phyloP scores from a whole-genome alignment of 2,888 invertebrate genomes.

The Meiosimyza platycephala region DNA sequence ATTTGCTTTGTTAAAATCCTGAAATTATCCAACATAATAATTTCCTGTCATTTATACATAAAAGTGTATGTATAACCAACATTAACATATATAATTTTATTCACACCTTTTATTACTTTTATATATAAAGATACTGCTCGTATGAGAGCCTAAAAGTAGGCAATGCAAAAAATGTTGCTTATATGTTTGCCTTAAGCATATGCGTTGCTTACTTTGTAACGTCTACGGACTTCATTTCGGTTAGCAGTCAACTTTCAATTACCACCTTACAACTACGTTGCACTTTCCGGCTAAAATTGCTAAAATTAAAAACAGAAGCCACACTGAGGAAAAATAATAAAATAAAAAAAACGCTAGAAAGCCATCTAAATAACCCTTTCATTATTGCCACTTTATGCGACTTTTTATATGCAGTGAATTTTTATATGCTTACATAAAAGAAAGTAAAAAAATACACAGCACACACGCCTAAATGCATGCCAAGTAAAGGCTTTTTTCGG shows the following conservation, averaged over 20 bases:
- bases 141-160: too few species aligned
- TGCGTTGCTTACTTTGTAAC: too few species aligned
- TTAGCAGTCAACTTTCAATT: slow-evolving; percentile 2
- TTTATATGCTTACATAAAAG: background rate
- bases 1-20: background rate
- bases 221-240: slow-evolving; percentile 6
- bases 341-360: background rate
- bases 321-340: background rate
- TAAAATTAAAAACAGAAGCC: too few species aligned
- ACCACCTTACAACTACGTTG: slow-evolving; percentile 17
- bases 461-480: slow-evolving; percentile 2
- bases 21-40: slow-evolving; percentile 15
- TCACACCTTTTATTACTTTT: too few species aligned
- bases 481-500: slow-evolving; percentile 1
- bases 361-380: background rate
- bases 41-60: background rate
- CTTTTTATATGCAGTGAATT: slow-evolving; percentile 3
- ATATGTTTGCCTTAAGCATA: too few species aligned
- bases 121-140: too few species aligned
- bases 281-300: background rate
- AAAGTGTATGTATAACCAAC: too few species aligned
- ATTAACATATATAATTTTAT: too few species aligned
- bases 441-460: background rate
- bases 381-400: background rate
- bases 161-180: too few species aligned